Evolutionary conservation across 2,113 vertebrate genomes (phyloP).

Genomic region (Delphinus delphis): DNA sequence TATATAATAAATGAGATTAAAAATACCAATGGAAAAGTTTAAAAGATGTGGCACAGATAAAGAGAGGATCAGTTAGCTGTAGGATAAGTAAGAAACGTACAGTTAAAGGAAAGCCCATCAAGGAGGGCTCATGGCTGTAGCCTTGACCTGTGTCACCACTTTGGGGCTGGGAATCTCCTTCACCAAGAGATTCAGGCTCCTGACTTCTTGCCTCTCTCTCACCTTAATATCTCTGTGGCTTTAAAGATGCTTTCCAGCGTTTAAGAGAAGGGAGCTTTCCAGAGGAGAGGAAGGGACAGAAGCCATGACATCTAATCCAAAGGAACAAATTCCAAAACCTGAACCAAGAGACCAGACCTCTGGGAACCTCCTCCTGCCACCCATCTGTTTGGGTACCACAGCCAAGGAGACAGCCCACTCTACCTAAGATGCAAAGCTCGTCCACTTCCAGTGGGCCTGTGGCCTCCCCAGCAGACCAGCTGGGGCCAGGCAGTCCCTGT

Average conservation of each 20-base stretch:
- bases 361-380: neutral
- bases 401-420: neutral
- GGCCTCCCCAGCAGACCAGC: neutral
- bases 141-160: neutral
- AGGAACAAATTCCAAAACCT: neutral
- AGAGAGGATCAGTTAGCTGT: neutral
- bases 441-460: neutral
- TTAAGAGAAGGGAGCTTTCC: neutral
- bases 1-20: neutral
- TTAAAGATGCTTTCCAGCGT: neutral
- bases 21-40: neutral
- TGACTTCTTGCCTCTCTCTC: neutral
- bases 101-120: no score
- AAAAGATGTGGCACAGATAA: neutral
- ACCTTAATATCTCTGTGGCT: neutral
- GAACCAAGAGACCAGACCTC: neutral
- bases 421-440: rapidly evolving
- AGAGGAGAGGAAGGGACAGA: neutral
- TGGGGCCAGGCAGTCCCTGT: neutral
- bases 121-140: neutral
- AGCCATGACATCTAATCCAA: neutral
- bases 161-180: neutral
- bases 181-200: no score
- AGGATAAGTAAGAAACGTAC: neutral
- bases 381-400: neutral